Conservation (phyloP, 2,888 invertebrate genomes). For the Mactromeris polynyma region DNA sequence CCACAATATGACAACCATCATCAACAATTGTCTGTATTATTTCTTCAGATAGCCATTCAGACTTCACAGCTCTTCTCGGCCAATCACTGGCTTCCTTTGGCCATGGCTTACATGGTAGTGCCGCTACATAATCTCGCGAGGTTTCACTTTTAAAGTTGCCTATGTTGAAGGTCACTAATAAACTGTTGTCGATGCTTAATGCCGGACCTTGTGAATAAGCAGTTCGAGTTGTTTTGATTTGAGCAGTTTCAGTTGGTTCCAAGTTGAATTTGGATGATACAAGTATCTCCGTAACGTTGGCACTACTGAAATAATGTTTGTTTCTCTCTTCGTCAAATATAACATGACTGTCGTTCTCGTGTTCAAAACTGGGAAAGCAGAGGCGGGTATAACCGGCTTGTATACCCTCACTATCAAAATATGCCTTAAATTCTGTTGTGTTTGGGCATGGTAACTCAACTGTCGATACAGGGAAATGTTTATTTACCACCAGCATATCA, state of each 20-base stretch:
- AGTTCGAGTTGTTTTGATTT: neutral
- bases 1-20: constrained; percentile 56
- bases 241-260: neutral
- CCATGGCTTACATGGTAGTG: constrained; percentile 52
- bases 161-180: neutral
- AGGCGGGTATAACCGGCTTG: constrained; percentile 50
- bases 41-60: constrained; percentile 40
- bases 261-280: neutral
- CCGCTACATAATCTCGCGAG: constrained; percentile 36
- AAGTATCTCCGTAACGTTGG: neutral
- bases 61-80: constrained; percentile 32
- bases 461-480: neutral
- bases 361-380: constrained; percentile 18
- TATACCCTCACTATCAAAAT: constrained; percentile 34
- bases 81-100: constrained; percentile 45
- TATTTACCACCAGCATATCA: constrained; percentile 35
- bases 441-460: neutral
- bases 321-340: constrained; percentile 29
- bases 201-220: constrained; percentile 32
- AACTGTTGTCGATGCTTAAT: neutral
- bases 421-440: constrained; percentile 18
- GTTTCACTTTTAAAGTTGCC: neutral
- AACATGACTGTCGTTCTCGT: constrained; percentile 18
- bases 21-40: constrained; percentile 33
- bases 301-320: constrained; percentile 46